Evolutionary conservation across 35 echinoderm and acorn worm species (phyloP).

Genomic region (Nesometra sesokonis): DNA sequence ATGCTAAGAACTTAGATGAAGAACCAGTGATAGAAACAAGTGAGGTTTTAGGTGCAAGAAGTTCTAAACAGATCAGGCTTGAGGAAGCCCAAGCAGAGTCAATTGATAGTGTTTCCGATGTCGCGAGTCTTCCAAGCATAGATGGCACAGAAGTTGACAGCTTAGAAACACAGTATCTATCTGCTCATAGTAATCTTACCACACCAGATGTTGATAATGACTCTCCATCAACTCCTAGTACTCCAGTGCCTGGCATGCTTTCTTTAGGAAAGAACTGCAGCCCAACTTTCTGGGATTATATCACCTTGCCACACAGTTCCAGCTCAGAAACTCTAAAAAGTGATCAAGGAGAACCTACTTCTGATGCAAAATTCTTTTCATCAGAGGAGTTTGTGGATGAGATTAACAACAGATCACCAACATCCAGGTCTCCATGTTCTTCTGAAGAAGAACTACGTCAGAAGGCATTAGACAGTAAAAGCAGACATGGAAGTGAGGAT

Average conservation of each 20-base stretch:
- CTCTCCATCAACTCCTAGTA: slow-evolving; percentile 44
- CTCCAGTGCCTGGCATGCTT: neutral
- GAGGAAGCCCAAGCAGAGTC: slow-evolving; percentile 52
- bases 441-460: neutral
- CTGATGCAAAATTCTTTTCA: neutral
- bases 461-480: neutral
- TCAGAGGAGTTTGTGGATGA: neutral
- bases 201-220: slow-evolving; percentile 31
- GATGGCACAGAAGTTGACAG: slow-evolving; percentile 68
- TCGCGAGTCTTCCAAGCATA: slow-evolving; percentile 40
- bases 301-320: neutral
- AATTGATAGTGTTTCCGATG: slow-evolving; percentile 51
- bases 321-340: neutral
- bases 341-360: neutral
- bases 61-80: slow-evolving; percentile 13
- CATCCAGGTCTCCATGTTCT: neutral
- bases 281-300: neutral
- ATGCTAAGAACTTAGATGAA: neutral
- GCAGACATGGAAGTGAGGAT: neutral
- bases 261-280: neutral
- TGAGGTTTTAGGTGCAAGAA: neutral
- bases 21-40: neutral
- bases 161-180: slow-evolving; percentile 65
- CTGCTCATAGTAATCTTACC: slow-evolving; percentile 40
- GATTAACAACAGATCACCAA: neutral